Evolutionary conservation across 2,113 vertebrate species (phyloP), one percentile per base, ranked within the genome.

Genomic region (Petromus typicus): DNA sequence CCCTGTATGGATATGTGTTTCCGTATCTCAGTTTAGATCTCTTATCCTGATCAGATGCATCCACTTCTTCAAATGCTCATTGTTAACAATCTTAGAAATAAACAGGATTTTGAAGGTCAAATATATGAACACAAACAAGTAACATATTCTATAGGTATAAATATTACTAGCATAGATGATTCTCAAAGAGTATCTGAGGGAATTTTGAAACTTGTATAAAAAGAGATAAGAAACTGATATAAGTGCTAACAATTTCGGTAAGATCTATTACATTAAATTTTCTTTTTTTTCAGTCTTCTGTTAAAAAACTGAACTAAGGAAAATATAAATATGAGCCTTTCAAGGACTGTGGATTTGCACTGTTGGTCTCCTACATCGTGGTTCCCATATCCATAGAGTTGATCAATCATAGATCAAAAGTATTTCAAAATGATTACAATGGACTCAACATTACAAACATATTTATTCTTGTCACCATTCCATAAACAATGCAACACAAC

Each of bases 251-350:
- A 87, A 59, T 86, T 90, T 92, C 71, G 40, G 18, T 67, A 93
- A 16, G 16, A 83, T 10, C 51, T 61, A 59, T 23, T 79, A 30
- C 45, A 75, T n/a, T 84, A 32, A 80, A 0, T 40, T 61, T 0
- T 93, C 3, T 56, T 5, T 48, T n/a, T 89, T 48, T 14, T 80
- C 83, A 89, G 43, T 84, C 2, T 48, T 54, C 89, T 75, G 7
- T 57, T 48, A 79, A 79, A 85, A 64, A 82, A 51, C 56, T 34
- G 5, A 82, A 37, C 9, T 25, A 79, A 59, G 5, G 7, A 51
- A 89, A 93, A 81, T 81, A 23, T 40, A 95, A 92, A 16, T 5
- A 86, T 32, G n/a, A 56, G 81, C 91, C 0, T 2, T 93, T 90
- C 16, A 76, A 51, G 7, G 23, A 89, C 13, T 64, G 13, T 3